Percentiles rank a stretch among this genome's conserved stretches.
Conservation (phyloP, 2,113 vertebrate species). For the Carlito syrichta region DNA sequence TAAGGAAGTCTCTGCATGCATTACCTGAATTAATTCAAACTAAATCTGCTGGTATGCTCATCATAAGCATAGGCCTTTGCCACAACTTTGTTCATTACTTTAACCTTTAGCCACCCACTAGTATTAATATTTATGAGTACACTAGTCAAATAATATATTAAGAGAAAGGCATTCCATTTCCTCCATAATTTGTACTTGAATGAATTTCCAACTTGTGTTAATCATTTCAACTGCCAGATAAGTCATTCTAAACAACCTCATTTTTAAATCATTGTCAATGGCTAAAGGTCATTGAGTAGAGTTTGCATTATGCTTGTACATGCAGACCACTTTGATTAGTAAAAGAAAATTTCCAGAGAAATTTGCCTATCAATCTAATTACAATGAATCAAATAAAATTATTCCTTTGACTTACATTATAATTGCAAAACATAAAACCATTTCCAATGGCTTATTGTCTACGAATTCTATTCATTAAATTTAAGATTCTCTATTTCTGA, state of each 20-base stretch:
- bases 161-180: constrained; percentile 4
- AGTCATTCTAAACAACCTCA: background rate
- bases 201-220: background rate
- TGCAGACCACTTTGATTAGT: background rate
- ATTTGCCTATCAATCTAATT: background rate
- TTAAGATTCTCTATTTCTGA: background rate
- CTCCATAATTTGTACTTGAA: background rate
- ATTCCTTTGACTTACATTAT: background rate
- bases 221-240: background rate
- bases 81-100: background rate
- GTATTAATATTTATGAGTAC: background rate
- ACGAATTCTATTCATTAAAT: background rate
- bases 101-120: background rate
- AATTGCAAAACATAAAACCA: background rate
- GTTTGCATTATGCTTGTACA: background rate
- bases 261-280: background rate
- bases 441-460: background rate
- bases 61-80: background rate
- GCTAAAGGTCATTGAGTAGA: background rate
- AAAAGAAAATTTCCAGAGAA: background rate
- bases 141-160: constrained; percentile 27
- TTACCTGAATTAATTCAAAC: constrained; percentile 7
- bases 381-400: background rate
- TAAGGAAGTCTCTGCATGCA: background rate
- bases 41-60: background rate